Evolutionary conservation across 2,113 vertebrate genomes (phyloP), one percentile per base, ranked within the genome.

Genomic region (Halichoerus grypus): DNA sequence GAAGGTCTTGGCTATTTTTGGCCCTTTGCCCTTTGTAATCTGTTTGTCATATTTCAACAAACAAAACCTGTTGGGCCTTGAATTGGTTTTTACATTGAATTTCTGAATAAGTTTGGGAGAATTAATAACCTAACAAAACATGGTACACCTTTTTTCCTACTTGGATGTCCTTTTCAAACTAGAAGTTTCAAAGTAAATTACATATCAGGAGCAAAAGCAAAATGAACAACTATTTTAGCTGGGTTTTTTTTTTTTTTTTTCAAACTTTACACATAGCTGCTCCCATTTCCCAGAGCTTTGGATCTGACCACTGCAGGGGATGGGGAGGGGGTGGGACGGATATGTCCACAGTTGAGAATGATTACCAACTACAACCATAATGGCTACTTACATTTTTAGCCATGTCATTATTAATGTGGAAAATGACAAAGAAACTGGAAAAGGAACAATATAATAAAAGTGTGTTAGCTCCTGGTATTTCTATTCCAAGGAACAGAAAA

Each of bases 401-500:
- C 12, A 67, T 1, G 26, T 72, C 31, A 82, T 36, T 93, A 72
- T 86, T 51, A 93, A 51, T 28, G 59, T 72, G 33, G 19, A 79
- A 91, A 97, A 96, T 39, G 24, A 81, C 94, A 97, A 86, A 51
- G 26, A 13, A 95, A 94, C 10, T 92, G 61, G 51, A 91, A 96
- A 93, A 95, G 42, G 21, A 87, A 92, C 15, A 71, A 15, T 31
- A 71, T 36, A 16, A 81, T 33, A 92, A 85, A 59, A 65, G 4
- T 7, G 76, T 4, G 2, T 22, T 76, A 86, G 28, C 22, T 85
- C 77, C 85, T 46, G 39, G 36, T 14, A 88, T 61, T 80, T 94
- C 21, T 83, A 80, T 19, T 87, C 21, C 19, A 61, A 81, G 95
- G 55, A 63, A 24, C 0, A 51, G 42, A 84, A 74, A 85, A 67